These are phyloP conservation scores for Mayetiola destructor DNA, from an alignment of 2,888 invertebrate species.

Conservation along the genomic window DNA sequence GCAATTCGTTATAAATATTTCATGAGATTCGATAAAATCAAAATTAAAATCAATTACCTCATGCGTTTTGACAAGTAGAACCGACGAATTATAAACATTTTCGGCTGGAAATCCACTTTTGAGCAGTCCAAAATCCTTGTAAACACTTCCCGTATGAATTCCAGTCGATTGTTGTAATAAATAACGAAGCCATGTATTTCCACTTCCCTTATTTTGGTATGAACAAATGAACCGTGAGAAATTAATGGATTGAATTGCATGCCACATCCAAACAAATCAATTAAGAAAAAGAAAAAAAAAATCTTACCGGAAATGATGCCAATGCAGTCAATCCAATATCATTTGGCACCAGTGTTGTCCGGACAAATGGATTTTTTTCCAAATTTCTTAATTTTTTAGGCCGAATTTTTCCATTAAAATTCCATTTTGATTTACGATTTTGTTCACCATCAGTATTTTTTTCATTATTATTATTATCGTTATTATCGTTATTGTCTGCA, in stretches of 20 bases:
- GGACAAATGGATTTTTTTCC: conserved; percentile 4
- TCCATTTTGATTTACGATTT: no score
- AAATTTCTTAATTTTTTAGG: conserved; percentile 13
- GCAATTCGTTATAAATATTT: not conserved
- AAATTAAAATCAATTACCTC: conserved; percentile 52
- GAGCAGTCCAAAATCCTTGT: conserved; percentile 63
- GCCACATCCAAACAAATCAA: not conserved
- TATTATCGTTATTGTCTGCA: not conserved
- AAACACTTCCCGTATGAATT: conserved; percentile 61
- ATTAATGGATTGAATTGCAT: no score
- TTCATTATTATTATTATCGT: not conserved
- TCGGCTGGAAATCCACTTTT: conserved; percentile 71
- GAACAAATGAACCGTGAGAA: not conserved
- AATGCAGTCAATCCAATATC: conserved; percentile 38
- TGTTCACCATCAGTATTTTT: conserved; percentile 12
- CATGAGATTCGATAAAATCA: not conserved
- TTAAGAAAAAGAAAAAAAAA: not conserved
- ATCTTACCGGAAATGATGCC: conserved; percentile 66
- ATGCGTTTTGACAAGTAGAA: conserved; percentile 2
- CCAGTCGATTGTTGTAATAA: conserved; percentile 65
- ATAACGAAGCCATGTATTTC: conserved; percentile 71
- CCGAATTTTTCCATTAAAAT: conserved; percentile 10
- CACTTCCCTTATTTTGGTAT: no score
- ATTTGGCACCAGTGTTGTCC: not conserved
- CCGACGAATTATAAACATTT: conserved; percentile 58